phyloP scores from a whole-genome alignment of 2,113 vertebrate species.

The Motacilla tschutschensis region DNA sequence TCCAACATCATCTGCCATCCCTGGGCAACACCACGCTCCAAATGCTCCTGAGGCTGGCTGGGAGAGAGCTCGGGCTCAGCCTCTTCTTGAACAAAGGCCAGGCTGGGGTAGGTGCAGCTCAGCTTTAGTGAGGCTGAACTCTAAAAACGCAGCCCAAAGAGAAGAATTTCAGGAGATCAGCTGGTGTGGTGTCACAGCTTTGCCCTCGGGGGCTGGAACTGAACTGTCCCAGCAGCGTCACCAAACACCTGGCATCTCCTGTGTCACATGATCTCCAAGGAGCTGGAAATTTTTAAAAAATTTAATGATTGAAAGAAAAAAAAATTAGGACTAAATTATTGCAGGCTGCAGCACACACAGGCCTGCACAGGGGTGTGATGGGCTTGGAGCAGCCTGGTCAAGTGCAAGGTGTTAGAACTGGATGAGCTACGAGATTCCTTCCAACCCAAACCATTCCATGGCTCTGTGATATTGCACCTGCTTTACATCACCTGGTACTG shows the following conservation, averaged over 20 bases:
- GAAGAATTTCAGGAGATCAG: not conserved
- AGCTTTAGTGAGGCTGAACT: not conserved
- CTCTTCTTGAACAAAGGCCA: fast-evolving
- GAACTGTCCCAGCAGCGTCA: fast-evolving
- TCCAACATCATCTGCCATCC: not conserved
- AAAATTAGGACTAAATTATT: fast-evolving
- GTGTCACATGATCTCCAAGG: fast-evolving
- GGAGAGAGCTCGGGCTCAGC: not conserved
- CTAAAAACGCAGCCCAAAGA: not conserved
- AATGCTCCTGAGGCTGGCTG: fast-evolving
- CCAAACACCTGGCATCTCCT: fast-evolving
- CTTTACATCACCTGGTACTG: not conserved
- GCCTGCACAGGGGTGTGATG: not conserved
- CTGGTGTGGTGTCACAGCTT: not conserved
- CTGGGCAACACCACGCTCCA: not conserved
- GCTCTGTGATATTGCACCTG: not conserved
- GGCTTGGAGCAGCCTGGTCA: not conserved
- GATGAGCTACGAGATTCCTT: not conserved
- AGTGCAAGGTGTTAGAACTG: not conserved
- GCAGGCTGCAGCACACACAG: not conserved
- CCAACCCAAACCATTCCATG: not conserved
- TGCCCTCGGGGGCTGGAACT: fast-evolving
- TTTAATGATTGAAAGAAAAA: not conserved
- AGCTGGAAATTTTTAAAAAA: fast-evolving
- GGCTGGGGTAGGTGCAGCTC: not conserved